phyloP scores from a whole-genome alignment of 2,113 vertebrate genomes.

The Leucopsar rothschildi region DNA sequence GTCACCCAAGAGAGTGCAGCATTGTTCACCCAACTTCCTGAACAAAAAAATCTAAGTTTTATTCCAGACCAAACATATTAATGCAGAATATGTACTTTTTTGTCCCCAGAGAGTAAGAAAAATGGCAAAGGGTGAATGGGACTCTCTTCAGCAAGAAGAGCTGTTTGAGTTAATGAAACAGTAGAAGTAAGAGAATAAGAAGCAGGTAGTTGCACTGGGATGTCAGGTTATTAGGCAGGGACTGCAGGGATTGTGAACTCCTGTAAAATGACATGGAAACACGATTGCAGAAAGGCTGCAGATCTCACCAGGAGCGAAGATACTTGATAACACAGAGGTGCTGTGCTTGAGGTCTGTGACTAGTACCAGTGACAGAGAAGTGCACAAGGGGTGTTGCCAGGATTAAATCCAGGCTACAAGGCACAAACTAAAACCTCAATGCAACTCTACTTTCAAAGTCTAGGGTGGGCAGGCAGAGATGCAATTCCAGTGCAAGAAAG shows the following conservation, averaged over 20 bases:
- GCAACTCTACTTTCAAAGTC: background rate
- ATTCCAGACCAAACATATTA: background rate
- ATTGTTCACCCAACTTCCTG: background rate
- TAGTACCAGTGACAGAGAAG: background rate
- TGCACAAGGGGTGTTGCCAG: rapidly evolving
- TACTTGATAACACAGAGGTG: background rate
- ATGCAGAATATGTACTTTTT: background rate
- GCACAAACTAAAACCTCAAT: background rate
- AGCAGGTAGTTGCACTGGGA: background rate
- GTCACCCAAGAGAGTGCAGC: background rate
- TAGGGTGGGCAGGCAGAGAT: background rate
- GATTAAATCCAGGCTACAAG: background rate
- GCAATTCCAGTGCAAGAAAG: background rate
- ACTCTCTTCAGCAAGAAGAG: background rate
- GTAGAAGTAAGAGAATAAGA: background rate
- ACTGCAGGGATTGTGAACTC: background rate
- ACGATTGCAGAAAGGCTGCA: background rate
- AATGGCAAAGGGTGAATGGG: background rate
- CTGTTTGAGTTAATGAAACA: background rate
- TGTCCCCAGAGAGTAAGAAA: background rate
- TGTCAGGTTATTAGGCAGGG: background rate
- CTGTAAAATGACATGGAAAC: background rate
- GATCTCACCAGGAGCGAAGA: background rate
- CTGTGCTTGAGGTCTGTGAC: background rate
- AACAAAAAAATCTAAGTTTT: background rate